These are phyloP conservation scores for Volucella inflata DNA, from an alignment of 2,888 invertebrate species.

Conservation along the genomic window DNA sequence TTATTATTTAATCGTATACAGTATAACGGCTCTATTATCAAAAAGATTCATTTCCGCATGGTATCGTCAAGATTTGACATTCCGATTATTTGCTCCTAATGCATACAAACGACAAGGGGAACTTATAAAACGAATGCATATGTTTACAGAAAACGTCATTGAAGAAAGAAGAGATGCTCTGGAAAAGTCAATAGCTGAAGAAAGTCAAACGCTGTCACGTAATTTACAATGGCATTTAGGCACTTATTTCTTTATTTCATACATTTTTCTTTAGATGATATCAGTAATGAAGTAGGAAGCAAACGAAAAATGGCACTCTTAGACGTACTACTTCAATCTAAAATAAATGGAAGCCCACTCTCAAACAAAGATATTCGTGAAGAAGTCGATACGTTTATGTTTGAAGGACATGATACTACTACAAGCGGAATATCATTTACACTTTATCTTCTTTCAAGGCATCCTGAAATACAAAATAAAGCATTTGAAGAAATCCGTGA, in stretches of 20 bases:
- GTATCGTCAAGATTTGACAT: conserved; percentile 79
- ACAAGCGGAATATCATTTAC: conserved; percentile 80
- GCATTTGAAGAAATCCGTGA: conserved; percentile 79
- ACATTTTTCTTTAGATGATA: background rate
- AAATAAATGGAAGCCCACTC: conserved; percentile 85
- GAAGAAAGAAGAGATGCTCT: conserved; percentile 77
- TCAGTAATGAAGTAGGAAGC: conserved; percentile 82
- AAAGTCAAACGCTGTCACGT: conserved; percentile 40
- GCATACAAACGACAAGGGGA: conserved; percentile 76
- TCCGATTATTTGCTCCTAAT: conserved; percentile 76
- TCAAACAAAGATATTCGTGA: conserved; percentile 86
- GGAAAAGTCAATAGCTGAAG: conserved; percentile 71
- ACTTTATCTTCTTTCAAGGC: conserved; percentile 79
- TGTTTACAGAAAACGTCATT: conserved; percentile 80
- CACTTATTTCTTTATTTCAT: background rate
- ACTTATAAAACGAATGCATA: conserved; percentile 79
- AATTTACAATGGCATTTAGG: background rate
- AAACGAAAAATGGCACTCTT: conserved; percentile 87
- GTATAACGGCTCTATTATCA: conserved; percentile 79
- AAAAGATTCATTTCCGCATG: conserved; percentile 79
- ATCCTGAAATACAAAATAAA: conserved; percentile 79
- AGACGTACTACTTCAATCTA: conserved; percentile 87
- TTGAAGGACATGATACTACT: conserved; percentile 79
- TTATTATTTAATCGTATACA: conserved; percentile 43
- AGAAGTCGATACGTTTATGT: conserved; percentile 86